A percentile compares a stretch with the other conserved stretches of the same genome.
phyloP scores from a whole-genome alignment of 2,113 vertebrate species.

The Indicator maculatus region DNA sequence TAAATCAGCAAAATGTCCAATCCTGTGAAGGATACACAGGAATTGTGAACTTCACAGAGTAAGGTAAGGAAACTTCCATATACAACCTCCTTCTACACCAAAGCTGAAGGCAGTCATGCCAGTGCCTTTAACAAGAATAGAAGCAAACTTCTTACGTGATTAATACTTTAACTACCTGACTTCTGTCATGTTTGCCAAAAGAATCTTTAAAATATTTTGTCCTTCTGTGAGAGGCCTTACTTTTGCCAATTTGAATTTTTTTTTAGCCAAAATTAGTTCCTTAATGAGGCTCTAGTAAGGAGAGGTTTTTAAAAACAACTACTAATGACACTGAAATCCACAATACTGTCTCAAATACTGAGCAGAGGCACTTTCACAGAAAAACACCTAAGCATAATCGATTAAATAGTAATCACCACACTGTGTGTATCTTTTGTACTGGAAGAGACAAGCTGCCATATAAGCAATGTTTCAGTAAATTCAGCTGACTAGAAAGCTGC shows the following conservation, averaged over 20 bases:
- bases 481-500: constrained; percentile 44
- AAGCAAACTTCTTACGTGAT: background rate
- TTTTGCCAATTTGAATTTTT: background rate
- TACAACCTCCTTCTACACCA: background rate
- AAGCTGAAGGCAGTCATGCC: background rate
- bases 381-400: constrained; percentile 28
- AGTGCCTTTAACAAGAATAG: background rate
- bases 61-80: background rate
- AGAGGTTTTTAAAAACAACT: background rate
- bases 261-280: background rate
- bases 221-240: background rate
- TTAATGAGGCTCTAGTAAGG: background rate
- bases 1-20: background rate
- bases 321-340: background rate
- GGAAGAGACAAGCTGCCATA: constrained; percentile 35
- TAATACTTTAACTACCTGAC: background rate
- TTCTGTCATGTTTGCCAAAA: background rate
- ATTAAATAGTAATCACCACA: background rate
- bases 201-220: background rate
- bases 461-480: constrained; percentile 52
- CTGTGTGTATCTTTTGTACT: constrained; percentile 8
- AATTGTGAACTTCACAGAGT: background rate
- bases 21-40: background rate
- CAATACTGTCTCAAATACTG: background rate
- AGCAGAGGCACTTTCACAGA: background rate